Base-by-base conservation (phyloP, 2,797 vertebrate species). In the Platalea minor region DNA sequence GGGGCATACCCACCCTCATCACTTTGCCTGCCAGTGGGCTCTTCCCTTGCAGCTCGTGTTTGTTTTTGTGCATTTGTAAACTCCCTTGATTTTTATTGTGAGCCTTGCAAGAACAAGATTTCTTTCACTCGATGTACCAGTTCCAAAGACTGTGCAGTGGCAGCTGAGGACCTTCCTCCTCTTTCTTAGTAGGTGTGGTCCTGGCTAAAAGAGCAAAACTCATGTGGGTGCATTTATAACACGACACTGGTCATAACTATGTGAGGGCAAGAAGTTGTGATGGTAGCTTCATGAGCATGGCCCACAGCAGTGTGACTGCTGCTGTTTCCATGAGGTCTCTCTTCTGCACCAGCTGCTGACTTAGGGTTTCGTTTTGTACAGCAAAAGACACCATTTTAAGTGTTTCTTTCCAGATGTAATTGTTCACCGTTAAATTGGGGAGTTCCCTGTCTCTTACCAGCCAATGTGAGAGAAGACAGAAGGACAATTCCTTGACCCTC, bases 201-300 rank as follows among this genome's bases (percentile, higher is more conserved):
- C 29, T 18, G 51, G 31, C 29, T 65, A 18, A 26, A 1, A 9
- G 51, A 74, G 45, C 14, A 53, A 12, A 61, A 14, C 0, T 1
- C 4, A 5, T 21, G 24, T 7, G 24, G 3, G 17, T 3, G 67
- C 35, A 9, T 82, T 57, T 19, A 1, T 8, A 24, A 5, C 35
- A 10, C 29, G 41, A 12, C 17, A 1, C 23, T 15, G 53, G 16
- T 17, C 26, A 2, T 4, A 20, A 53, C 43, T n/a, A 3, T 3
- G 6, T 3, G 54, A 43, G 68, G 39, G 59, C 37, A 29, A 60
- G 39, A 14, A 61, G 37, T 9, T 28, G 23, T 11, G 9, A 9
- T 0, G 17, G 48, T 60, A 50, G 59, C 48, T 28, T 20, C 37
- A 2, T 0, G 21, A 39, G 53, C 5, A 0, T 14, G 51, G 33